These are phyloP conservation scores for Willowsia nigromaculata DNA, from an alignment of 2,888 invertebrate species.

Conservation along the genomic window DNA sequence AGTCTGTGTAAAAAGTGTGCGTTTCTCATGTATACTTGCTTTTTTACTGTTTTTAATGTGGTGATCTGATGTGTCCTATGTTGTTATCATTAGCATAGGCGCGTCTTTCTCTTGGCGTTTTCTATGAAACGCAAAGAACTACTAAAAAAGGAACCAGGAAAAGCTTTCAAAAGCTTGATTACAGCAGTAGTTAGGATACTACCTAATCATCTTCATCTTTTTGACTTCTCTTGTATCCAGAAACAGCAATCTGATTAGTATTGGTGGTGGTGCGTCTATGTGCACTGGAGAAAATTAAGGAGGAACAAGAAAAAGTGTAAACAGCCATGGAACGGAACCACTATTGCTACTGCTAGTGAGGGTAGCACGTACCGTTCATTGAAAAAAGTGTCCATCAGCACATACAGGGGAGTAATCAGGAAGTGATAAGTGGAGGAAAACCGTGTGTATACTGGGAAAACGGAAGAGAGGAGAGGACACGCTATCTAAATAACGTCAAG, in stretches of 20 bases:
- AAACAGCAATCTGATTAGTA: neutral
- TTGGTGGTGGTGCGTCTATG: neutral
- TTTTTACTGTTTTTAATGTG: slow-evolving; percentile 5
- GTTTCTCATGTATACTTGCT: slow-evolving; percentile 31
- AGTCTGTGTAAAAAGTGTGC: slow-evolving; percentile 11
- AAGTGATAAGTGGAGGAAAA: slow-evolving; percentile 45
- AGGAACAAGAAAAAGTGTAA: too few relatives aligned
- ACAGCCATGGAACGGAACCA: neutral
- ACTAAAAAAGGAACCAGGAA: slow-evolving; percentile 3
- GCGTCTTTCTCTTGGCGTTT: slow-evolving; percentile 44
- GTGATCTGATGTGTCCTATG: slow-evolving; percentile 23
- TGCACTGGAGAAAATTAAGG: neutral
- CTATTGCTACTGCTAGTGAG: neutral
- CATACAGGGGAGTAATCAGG: slow-evolving; percentile 30
- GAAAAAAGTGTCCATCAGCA: slow-evolving; percentile 33
- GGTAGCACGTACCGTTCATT: slow-evolving; percentile 23
- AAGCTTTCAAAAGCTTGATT: neutral
- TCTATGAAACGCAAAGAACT: neutral
- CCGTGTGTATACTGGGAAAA: neutral
- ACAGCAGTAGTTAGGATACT: neutral
- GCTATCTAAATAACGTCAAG: neutral
- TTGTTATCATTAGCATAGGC: slow-evolving; percentile 50
- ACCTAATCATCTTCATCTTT: neutral
- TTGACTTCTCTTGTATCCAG: neutral
- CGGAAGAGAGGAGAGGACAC: neutral